These are phyloP conservation scores for Crematogaster levior DNA, from an alignment of 2,888 invertebrate species.

Conservation along the genomic window DNA sequence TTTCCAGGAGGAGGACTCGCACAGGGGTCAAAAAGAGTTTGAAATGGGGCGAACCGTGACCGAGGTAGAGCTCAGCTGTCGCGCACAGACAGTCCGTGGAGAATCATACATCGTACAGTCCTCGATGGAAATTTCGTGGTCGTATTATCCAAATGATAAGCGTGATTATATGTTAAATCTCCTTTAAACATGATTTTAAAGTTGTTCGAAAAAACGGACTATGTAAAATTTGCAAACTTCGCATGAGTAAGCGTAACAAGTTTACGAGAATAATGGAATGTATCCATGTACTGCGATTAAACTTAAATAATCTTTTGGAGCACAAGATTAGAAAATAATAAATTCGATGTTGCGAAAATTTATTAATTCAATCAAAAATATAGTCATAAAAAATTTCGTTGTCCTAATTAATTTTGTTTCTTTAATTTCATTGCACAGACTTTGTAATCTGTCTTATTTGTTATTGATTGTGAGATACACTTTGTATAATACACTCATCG, in stretches of 20 bases:
- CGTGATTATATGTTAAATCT: conserved; percentile 3
- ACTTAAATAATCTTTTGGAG: conserved; percentile 18
- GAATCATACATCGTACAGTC: conserved; percentile 70
- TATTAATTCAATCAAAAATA: conserved; percentile 1
- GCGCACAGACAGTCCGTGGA: conserved; percentile 72
- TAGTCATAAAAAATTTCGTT: not conserved
- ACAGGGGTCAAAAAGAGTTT: conserved; percentile 69
- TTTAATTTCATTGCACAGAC: not conserved
- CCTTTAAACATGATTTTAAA: not conserved
- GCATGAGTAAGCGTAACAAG: not conserved
- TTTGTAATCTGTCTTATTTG: not conserved
- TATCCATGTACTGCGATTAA: not conserved
- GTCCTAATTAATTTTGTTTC: not conserved
- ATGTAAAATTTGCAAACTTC: not conserved
- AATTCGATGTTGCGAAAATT: conserved; percentile 6
- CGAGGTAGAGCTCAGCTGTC: conserved; percentile 76
- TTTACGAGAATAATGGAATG: conserved; percentile 4
- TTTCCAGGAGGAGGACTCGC: conserved; percentile 50
- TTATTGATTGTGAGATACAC: not conserved
- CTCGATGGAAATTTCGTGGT: conserved; percentile 66
- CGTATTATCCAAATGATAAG: conserved; percentile 32
- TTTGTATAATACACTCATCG: not conserved
- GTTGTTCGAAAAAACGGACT: not conserved
- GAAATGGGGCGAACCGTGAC: conserved; percentile 74
- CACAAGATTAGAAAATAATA: conserved; percentile 12